Conservation (phyloP, 2,113 vertebrate species). For the Triplophysa tibetana region DNA sequence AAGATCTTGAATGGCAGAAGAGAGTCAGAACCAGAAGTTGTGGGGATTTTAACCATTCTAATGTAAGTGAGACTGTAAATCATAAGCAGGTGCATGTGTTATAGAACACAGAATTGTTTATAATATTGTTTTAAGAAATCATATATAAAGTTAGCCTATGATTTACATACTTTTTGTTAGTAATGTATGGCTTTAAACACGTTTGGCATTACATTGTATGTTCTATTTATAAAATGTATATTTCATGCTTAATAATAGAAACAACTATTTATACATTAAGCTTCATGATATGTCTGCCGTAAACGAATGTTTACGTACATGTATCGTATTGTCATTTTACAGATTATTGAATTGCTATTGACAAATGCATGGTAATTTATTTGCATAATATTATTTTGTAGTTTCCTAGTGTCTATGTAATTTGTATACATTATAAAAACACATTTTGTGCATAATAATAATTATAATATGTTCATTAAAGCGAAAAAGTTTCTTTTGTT, state of each 20-base stretch:
- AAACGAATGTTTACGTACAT: not conserved
- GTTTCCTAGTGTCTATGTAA: no score
- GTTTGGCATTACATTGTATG: not conserved
- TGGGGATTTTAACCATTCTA: constrained; percentile 6
- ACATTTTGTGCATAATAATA: no score
- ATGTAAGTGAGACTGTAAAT: constrained; percentile 14
- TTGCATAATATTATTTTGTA: no score
- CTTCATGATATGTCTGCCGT: not conserved
- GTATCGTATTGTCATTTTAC: not conserved
- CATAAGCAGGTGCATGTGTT: no score
- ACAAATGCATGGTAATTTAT: no score
- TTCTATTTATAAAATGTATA: not conserved
- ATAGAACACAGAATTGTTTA: no score
- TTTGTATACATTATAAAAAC: no score
- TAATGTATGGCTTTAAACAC: not conserved
- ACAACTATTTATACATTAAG: not conserved
- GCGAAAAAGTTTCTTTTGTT: no score
- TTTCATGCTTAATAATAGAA: not conserved
- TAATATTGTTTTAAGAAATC: no score
- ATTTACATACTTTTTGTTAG: not conserved
- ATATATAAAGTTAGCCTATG: not conserved
- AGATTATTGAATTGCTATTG: not conserved
- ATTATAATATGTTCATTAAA: no score
- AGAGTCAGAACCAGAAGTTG: constrained; percentile 32
- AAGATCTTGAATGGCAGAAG: constrained; percentile 9